These are phyloP conservation scores for Acanthisitta chloris DNA, from an alignment of 2,113 vertebrate genomes.

Conservation along the genomic window DNA sequence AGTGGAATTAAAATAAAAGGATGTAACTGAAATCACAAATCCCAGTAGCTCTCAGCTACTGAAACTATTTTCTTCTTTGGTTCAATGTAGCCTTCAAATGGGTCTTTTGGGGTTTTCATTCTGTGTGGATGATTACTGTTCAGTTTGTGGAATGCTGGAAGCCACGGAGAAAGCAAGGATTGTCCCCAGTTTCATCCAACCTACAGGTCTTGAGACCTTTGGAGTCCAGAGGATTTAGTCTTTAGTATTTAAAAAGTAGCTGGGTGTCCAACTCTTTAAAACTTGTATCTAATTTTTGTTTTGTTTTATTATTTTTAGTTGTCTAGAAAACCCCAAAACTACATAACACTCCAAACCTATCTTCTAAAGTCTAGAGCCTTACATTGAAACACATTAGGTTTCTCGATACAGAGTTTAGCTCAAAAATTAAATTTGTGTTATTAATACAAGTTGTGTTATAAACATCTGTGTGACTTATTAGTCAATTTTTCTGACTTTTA, in stretches of 20 bases:
- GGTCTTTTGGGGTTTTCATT: background rate
- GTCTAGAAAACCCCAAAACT: background rate
- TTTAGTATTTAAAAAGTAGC: background rate
- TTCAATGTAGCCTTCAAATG: background rate
- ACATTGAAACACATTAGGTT: background rate
- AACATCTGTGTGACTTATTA: background rate
- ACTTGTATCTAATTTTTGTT: background rate
- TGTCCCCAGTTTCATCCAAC: background rate
- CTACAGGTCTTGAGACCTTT: background rate
- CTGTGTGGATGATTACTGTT: background rate
- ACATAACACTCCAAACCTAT: rapidly evolving
- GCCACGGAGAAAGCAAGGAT: background rate
- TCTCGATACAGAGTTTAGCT: background rate
- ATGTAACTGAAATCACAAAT: background rate
- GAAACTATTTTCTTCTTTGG: background rate
- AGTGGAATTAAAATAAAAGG: background rate
- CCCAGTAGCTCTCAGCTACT: background rate
- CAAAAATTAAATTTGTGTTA: background rate
- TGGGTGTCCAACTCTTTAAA: background rate
- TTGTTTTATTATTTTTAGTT: background rate
- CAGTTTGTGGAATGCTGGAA: background rate
- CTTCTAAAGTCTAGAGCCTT: background rate
- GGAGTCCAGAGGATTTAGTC: background rate
- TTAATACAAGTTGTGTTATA: background rate
- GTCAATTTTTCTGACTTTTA: background rate